A percentile compares a stretch with the other conserved stretches of the same genome.
phyloP scores from a whole-genome alignment of 2,888 invertebrate species.

The Cantharis lateralis region DNA sequence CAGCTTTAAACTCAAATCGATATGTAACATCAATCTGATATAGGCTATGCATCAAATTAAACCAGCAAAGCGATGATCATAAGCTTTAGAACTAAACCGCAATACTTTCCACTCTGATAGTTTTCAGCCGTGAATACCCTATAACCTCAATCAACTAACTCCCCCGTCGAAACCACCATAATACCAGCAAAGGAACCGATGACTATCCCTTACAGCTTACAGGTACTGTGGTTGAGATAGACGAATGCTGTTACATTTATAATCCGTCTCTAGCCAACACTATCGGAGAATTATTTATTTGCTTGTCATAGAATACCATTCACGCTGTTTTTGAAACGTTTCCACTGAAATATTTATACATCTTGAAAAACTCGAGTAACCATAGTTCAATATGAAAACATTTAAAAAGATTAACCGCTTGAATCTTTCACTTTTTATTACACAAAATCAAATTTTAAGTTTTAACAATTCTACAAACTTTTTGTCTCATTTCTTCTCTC shows the following conservation, averaged over 20 bases:
- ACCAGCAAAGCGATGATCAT: slow-evolving; percentile 37
- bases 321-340: slow-evolving; percentile 7
- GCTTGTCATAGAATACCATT: slow-evolving; percentile 8
- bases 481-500: neutral
- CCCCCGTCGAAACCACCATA: slow-evolving; percentile 29
- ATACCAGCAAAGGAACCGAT: slow-evolving; percentile 29
- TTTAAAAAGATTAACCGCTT: neutral
- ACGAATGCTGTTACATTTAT: slow-evolving; percentile 26
- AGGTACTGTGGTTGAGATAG: slow-evolving; percentile 19
- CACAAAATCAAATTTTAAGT: neutral
- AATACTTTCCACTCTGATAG: slow-evolving; percentile 34
- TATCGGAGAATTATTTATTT: slow-evolving; percentile 19
- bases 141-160: slow-evolving; percentile 31
- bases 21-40: slow-evolving; percentile 28
- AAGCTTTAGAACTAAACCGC: slow-evolving; percentile 35
- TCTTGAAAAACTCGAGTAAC: neutral
- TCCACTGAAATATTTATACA: slow-evolving; percentile 16
- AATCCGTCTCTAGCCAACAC: slow-evolving; percentile 19
- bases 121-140: slow-evolving; percentile 31
- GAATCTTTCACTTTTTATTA: neutral
- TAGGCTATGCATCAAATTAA: slow-evolving; percentile 36
- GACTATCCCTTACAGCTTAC: slow-evolving; percentile 23
- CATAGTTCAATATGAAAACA: slow-evolving; percentile 4
- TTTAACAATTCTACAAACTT: neutral
- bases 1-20: slow-evolving; percentile 30